Base-by-base conservation (phyloP, 2,888 invertebrate species). In the Brenthis hecate region DNA sequence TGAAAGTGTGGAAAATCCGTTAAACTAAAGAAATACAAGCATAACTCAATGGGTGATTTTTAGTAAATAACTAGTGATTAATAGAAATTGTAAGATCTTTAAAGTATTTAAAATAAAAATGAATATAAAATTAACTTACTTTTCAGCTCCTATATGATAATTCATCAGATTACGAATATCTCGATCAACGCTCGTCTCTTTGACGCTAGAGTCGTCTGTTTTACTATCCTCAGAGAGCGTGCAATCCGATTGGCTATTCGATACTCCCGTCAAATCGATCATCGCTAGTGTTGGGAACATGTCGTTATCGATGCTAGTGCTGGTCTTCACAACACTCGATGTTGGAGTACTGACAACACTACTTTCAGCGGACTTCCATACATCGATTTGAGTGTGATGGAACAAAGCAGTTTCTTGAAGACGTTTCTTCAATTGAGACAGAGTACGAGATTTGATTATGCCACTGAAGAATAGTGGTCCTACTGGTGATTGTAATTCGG, bases 401-500 rank as follows among this genome's bases (percentile, higher is more conserved):
- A 88, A 83, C 0, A 78, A 55, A 0, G 82, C 81, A 0, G 85
- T 80, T 43, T 92, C 90, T 73, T 82, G 80, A 0, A 93, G 79
- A 1, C 85, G 80, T 69, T 83, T 84, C 72, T 87, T 89, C 1
- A 92, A 80, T 68, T 88, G 87, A 0, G 76, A 62, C 2, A 92
- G 75, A 0, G 83, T 81, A 2, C 90, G 82, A 0, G 92, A 86
- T 72, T 93, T 93, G 13, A 88, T 80, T 16, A 92, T 68, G 0
- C 93, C 93, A 74, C 88, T 87, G 79, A 90, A 93, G 83, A 91
- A 91, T 28, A 92, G 72, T 0, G 90, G 89, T 0, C 93, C 93
- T 1, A 90, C 77, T 1, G 90, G 86, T n/a, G 83, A 76, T 0
- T 79, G 72, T 14, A 78, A 67, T 28, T 81, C 78, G 2, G 76